Evolutionary conservation across 2,113 vertebrate genomes (phyloP).

Genomic region (Amphilophus citrinellus): DNA sequence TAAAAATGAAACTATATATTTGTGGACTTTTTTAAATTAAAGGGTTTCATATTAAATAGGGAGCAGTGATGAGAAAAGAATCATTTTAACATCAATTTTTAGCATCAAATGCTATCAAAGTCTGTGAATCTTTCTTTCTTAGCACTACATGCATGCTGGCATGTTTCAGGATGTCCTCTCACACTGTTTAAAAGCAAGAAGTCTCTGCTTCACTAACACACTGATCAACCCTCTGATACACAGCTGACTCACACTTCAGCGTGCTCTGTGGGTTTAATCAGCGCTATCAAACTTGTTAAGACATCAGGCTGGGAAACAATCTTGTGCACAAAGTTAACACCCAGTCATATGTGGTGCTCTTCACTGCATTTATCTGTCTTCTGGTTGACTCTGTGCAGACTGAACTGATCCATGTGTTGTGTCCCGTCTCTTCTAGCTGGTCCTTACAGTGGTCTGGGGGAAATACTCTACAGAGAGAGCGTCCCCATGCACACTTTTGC

Average conservation of each 20-base stretch:
- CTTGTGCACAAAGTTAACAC: background rate
- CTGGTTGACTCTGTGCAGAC: background rate
- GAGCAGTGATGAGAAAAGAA: background rate
- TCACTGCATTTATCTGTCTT: background rate
- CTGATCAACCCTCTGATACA: background rate
- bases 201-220: background rate
- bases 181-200: background rate
- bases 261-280: background rate
- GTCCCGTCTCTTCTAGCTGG: conserved; percentile 83
- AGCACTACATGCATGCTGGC: background rate
- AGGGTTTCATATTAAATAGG: background rate
- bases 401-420: background rate
- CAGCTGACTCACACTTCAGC: conserved; percentile 2
- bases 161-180: background rate
- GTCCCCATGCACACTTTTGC: conserved; percentile 99
- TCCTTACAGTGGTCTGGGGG: conserved; percentile 96
- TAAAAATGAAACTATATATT: background rate
- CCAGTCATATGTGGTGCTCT: background rate
- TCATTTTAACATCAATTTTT: background rate
- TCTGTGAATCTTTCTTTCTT: conserved; percentile 2
- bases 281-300: background rate
- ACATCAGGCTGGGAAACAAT: background rate
- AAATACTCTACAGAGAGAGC: conserved; percentile 95
- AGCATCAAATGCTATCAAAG: background rate
- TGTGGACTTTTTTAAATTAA: background rate